Evolutionary conservation across 2,888 invertebrate genomes (phyloP).

Genomic region (Erebia palarica): DNA sequence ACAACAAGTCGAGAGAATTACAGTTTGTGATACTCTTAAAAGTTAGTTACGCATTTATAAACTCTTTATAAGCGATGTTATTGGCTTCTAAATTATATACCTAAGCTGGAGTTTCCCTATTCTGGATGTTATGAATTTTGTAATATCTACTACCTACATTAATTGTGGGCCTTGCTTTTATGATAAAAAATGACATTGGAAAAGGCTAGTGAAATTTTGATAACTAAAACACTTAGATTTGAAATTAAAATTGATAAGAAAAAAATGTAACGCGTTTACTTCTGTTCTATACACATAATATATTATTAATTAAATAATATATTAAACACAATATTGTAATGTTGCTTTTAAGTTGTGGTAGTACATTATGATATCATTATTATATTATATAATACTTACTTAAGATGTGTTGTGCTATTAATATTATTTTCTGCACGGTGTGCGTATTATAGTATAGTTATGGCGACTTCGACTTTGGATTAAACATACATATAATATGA

Average conservation of each 20-base stretch:
- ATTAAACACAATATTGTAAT: constrained; percentile 8
- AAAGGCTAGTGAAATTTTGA: constrained; percentile 83
- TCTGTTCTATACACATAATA: constrained; percentile 46
- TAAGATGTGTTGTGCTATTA: background rate
- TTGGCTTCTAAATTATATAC: constrained; percentile 41
- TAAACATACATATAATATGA: background rate
- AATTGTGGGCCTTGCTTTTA: constrained; percentile 73
- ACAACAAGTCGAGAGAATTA: constrained; percentile 45
- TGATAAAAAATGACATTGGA: constrained; percentile 72
- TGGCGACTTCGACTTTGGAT: constrained; percentile 7
- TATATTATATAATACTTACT: background rate
- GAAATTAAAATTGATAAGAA: constrained; percentile 70
- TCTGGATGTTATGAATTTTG: constrained; percentile 52
- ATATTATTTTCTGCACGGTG: constrained; percentile 1
- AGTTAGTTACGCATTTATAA: constrained; percentile 35
- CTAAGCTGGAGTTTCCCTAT: constrained; percentile 45
- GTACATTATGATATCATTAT: constrained; percentile 5
- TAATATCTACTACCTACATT: constrained; percentile 52
- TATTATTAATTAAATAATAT: constrained; percentile 2
- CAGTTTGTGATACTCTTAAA: constrained; percentile 43
- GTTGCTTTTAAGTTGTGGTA: constrained; percentile 19
- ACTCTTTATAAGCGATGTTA: constrained; percentile 41
- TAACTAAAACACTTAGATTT: constrained; percentile 77
- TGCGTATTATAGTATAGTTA: constrained; percentile 1
- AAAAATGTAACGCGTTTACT: constrained; percentile 56